Evolutionary conservation across 2,113 vertebrate species (phyloP), one percentile per base, ranked within the genome.

Genomic region (Picathartes gymnocephalus): DNA sequence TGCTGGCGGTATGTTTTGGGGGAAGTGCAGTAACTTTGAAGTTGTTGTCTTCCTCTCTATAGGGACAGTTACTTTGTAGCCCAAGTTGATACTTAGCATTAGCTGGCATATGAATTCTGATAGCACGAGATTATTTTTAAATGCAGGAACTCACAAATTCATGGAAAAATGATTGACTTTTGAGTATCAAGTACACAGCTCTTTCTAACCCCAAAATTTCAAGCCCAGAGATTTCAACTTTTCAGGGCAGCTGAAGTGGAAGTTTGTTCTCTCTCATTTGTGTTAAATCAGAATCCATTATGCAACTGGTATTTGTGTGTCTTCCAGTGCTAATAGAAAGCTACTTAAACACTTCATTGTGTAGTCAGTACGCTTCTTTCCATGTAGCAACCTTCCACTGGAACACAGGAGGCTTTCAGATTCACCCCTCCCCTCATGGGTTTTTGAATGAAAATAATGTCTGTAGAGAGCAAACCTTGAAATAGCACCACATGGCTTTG

Each of bases 351-450:
- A 35, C 7, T 20, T 51, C 24, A 72, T 66, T 40, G 15, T 47
- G 33, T 35, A 73, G 20, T 37, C 33, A 45, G 13, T 19, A 53
- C 31, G 9, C 4, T 68, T 76, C 77, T 85, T 65, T 21, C 35
- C 7, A 15, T n/a, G 64, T 61, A 16, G 21, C 50, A 73, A 50
- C 44, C 37, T 90, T 88, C 27, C 13, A 58, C 30, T 4, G 2
- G 42, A 6, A 33, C 13, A 18, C 14, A 40, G 22, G 51, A 91
- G 35, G 28, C 54, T 65, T 80, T 78, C 1, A 4, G 68, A 11
- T 19, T 40, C 3, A 2, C 2, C 4, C 6, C 4, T 9, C 31
- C 15, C 13, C 15, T 14, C 1, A 0, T 21, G 30, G 33, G 15
- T 23, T 91, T 92, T 76, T 51, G 28, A 66, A 81, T 54, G 11